Evolutionary conservation across 2,797 vertebrate species (phyloP).

Genomic region (Novumbra hubbsi): DNA sequence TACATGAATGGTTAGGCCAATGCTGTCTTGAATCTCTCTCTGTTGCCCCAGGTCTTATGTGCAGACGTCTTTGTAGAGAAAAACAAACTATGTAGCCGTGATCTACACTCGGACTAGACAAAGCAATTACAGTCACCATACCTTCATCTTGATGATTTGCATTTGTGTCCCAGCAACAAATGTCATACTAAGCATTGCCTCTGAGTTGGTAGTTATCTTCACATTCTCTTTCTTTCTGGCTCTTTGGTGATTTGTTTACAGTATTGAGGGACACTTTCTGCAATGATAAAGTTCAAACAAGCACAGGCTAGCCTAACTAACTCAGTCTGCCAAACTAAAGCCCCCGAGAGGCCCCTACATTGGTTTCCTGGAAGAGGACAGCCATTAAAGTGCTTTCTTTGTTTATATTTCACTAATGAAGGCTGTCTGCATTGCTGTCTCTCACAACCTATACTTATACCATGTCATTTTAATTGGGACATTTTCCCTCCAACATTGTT

Average conservation of each 20-base stretch:
- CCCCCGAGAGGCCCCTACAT: constrained; percentile 16
- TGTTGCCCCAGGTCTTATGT: constrained; percentile 17
- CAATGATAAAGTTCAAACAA: constrained; percentile 37
- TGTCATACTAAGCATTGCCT: constrained; percentile 33
- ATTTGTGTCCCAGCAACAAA: constrained; percentile 34
- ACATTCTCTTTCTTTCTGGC: constrained; percentile 33
- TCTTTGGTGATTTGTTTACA: constrained; percentile 37
- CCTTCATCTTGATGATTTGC: constrained; percentile 31
- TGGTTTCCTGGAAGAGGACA: constrained; percentile 34
- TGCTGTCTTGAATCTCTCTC: not conserved
- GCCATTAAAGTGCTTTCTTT: constrained; percentile 47
- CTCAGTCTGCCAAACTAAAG: constrained; percentile 18
- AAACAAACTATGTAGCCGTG: constrained; percentile 34
- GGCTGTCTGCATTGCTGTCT: constrained; percentile 19
- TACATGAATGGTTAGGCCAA: not conserved
- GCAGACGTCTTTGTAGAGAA: constrained; percentile 26
- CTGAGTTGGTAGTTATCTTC: constrained; percentile 42
- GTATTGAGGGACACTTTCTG: constrained; percentile 6
- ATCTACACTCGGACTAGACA: constrained; percentile 38
- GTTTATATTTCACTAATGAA: constrained; percentile 39
- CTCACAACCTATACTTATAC: constrained; percentile 36
- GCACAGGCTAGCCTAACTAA: constrained; percentile 25
- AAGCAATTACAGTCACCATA: constrained; percentile 13
- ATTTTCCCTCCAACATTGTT: constrained; percentile 37
- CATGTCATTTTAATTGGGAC: constrained; percentile 46